Conservation (phyloP, 2,797 vertebrate species). For the Sarcophilus harrisii region DNA sequence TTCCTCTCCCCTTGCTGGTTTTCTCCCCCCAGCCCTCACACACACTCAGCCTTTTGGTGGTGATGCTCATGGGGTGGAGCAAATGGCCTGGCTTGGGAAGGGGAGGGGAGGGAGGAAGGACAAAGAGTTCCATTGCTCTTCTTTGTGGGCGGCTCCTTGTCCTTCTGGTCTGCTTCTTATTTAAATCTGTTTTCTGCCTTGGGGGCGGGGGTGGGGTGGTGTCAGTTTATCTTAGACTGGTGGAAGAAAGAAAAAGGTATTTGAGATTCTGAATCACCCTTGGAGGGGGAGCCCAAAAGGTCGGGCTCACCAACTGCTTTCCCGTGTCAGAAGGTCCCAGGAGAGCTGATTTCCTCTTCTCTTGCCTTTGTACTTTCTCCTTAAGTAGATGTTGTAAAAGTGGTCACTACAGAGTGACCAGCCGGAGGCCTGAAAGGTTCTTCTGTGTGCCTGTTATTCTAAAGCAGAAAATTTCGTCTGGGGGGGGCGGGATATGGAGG, state of each 20-base stretch:
- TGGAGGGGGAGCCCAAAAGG: background rate
- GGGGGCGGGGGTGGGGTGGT: constrained; percentile 50
- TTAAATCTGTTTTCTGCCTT: constrained; percentile 70
- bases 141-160: background rate
- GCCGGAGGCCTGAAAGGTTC: background rate
- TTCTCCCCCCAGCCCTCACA: background rate
- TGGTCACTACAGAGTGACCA: background rate
- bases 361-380: background rate
- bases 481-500: background rate
- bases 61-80: background rate
- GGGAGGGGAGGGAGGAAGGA: background rate
- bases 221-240: background rate
- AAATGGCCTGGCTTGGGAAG: background rate
- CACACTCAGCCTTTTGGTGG: background rate
- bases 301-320: background rate
- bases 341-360: background rate
- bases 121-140: background rate
- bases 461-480: background rate
- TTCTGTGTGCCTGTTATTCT: background rate
- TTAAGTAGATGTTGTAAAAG: background rate
- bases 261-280: background rate
- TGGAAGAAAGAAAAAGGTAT: background rate
- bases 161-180: constrained; percentile 42
- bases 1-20: too few relatives aligned
- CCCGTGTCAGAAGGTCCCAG: background rate